Percentiles rank a stretch among this genome's conserved stretches.
phyloP scores from a whole-genome alignment of 2,797 vertebrate species.

The Apogon hyalosoma region DNA sequence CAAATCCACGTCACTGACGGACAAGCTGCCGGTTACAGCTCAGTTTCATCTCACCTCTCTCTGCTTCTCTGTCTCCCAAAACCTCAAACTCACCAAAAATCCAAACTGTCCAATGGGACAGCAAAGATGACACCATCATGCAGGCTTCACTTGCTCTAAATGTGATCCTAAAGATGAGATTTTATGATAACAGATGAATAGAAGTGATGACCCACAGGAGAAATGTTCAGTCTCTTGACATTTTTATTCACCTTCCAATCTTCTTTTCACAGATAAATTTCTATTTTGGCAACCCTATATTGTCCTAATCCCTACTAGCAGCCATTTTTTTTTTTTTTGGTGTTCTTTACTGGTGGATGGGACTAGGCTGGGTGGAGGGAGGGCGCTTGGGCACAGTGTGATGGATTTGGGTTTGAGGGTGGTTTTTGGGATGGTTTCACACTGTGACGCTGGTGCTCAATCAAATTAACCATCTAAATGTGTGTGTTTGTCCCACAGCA shows the following conservation, averaged over 20 bases:
- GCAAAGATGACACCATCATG: slow-evolving; percentile 17
- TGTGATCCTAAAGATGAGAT: slow-evolving; percentile 22
- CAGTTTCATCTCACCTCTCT: slow-evolving; percentile 26
- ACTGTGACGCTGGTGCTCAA: not conserved
- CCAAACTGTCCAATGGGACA: not conserved
- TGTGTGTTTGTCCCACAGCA: slow-evolving; percentile 88
- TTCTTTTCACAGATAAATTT: slow-evolving; percentile 66
- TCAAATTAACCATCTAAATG: slow-evolving; percentile 35
- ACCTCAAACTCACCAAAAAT: slow-evolving; percentile 15
- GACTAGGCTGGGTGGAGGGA: slow-evolving; percentile 60
- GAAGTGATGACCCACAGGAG: slow-evolving; percentile 27
- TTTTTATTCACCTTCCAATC: slow-evolving; percentile 32
- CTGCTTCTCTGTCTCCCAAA: slow-evolving; percentile 15
- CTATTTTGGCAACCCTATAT: slow-evolving; percentile 98
- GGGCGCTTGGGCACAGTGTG: slow-evolving; percentile 78
- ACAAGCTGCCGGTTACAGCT: slow-evolving; percentile 41
- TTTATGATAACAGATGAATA: not conserved
- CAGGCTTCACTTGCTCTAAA: slow-evolving; percentile 1
- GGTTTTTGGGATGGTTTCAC: slow-evolving; percentile 27
- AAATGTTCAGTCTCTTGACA: slow-evolving; percentile 15
- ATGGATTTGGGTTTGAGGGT: slow-evolving; percentile 64
- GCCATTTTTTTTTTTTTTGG: slow-evolving; percentile 80
- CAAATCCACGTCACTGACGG: slow-evolving; percentile 47
- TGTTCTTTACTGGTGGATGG: slow-evolving; percentile 78
- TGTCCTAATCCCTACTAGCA: slow-evolving; percentile 91